Base-by-base conservation (phyloP, 2,888 invertebrate species). In the Sacculina carcini region DNA sequence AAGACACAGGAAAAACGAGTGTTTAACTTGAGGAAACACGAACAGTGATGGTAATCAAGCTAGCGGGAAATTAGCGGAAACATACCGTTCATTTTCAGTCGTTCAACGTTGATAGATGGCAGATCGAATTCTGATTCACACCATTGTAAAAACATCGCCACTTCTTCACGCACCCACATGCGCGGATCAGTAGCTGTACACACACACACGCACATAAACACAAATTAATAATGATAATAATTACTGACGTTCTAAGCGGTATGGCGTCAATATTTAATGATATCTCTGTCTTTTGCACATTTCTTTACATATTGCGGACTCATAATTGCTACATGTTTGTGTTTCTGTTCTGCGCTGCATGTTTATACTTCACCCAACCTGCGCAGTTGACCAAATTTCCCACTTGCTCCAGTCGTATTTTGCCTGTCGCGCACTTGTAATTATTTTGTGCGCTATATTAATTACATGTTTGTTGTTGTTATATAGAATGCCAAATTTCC, bases 41-140 rank as follows among this genome's bases (percentile, higher is more conserved):
- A 47, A 49, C 14, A 24, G 16, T 26, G 4, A 51, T 14, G 24
- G 23, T n/a, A n/a, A n/a, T n/a, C n/a, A n/a, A n/a, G n/a, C n/a
- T n/a, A n/a, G n/a, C 4, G 14, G 5, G 26, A 29, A 21, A 39
- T 7, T 9, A 21, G 29, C 4, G 3, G 12, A 5, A 14, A 46
- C 66, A 71, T 69, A 73, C 89, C 90, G 66, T 90, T 90, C 87
- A 90, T 89, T 70, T 85, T 85, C 66, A 90, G 90, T 68, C 84
- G 77, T 63, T 89, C 86, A 75, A 83, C 78, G 63, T 87, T 86
- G 63, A 90, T 81, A 60, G 80, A 78, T 50, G 86, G 86, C 58
- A 89, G 69, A 66, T 87, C 87, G 65, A 86, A 89, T 68, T 87
- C 86, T 58, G 83, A 73, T 66, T 89, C 86, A 58, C 86, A 84